A percentile compares a stretch with the other conserved stretches of the same genome.
phyloP scores from a whole-genome alignment of 2,888 invertebrate genomes.

The Lasioglossum marginatum region DNA sequence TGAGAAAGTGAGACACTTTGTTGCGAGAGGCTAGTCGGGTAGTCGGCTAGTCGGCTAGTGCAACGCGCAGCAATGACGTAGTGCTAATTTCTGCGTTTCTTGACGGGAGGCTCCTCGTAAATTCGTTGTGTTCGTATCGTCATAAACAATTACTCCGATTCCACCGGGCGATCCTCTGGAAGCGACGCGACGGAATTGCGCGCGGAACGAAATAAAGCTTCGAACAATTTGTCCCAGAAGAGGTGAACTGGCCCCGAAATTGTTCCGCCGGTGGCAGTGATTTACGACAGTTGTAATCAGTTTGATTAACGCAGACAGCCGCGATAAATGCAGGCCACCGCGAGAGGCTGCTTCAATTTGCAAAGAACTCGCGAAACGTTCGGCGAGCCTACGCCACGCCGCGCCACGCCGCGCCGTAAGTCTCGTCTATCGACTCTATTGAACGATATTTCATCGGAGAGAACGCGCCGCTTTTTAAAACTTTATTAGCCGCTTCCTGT shows the following conservation, averaged over 20 bases:
- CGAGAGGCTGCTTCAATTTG: conserved; percentile 53
- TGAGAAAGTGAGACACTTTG: neutral
- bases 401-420: conserved; percentile 1
- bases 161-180: neutral
- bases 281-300: conserved; percentile 62
- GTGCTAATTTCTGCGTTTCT: conserved; percentile 3
- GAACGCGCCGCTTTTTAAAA: neutral
- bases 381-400: neutral
- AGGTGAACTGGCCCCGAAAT: conserved; percentile 57
- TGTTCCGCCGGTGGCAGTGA: conserved; percentile 55
- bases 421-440: conserved; percentile 36
- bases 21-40: neutral
- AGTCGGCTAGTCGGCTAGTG: neutral
- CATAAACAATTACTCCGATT: conserved; percentile 39
- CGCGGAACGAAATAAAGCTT: conserved; percentile 52
- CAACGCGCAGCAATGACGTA: neutral
- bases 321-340: conserved; percentile 55
- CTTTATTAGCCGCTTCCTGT: neutral
- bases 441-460: neutral
- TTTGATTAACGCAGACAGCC: conserved; percentile 61
- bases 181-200: conserved; percentile 28
- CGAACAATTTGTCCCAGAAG: conserved; percentile 59
- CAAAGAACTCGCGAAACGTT: conserved; percentile 42
- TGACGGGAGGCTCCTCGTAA: conserved; percentile 12
- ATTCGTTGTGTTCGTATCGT: conserved; percentile 18